Evolutionary conservation across 1,140 invertebrate genomes (phyloP).

Genomic region (Battus philenor): DNA sequence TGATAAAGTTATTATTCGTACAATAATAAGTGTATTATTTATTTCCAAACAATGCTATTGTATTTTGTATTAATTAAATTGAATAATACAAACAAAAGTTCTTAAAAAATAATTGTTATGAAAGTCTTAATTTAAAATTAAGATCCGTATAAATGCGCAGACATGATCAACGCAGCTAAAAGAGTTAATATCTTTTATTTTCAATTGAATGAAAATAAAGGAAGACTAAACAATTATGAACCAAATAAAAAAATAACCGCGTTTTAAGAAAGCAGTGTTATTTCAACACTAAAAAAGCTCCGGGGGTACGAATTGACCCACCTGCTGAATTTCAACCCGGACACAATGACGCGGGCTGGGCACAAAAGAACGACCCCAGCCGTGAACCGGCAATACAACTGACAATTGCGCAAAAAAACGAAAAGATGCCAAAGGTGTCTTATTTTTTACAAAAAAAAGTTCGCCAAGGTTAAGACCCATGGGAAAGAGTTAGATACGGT

Average conservation of each 20-base stretch:
- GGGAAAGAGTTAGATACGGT: conserved; percentile 69
- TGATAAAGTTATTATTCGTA: too few relatives aligned
- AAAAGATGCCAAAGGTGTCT: conserved; percentile 74
- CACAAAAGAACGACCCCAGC: conserved; percentile 55
- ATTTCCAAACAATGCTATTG: too few relatives aligned
- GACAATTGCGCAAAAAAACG: conserved; percentile 52
- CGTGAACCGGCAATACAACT: conserved; percentile 40
- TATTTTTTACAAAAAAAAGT: conserved; percentile 66
- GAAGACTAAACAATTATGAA: too few relatives aligned
- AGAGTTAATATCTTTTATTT: too few relatives aligned
- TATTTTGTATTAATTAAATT: too few relatives aligned
- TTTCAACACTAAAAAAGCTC: conserved; percentile 5
- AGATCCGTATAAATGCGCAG: too few relatives aligned
- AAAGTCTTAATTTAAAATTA: too few relatives aligned
- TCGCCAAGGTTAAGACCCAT: conserved; percentile 71
- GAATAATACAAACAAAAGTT: too few relatives aligned
- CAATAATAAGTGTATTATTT: too few relatives aligned
- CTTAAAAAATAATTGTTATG: too few relatives aligned
- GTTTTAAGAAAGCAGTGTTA: neutral
- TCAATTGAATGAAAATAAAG: too few relatives aligned
- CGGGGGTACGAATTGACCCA: conserved; percentile 56
- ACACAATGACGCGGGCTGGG: conserved; percentile 34
- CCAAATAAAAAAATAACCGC: neutral
- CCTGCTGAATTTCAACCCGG: conserved; percentile 55
- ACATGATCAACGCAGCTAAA: too few relatives aligned